phyloP scores from a whole-genome alignment of 2,113 vertebrate species.

The Heloderma charlesbogerti region DNA sequence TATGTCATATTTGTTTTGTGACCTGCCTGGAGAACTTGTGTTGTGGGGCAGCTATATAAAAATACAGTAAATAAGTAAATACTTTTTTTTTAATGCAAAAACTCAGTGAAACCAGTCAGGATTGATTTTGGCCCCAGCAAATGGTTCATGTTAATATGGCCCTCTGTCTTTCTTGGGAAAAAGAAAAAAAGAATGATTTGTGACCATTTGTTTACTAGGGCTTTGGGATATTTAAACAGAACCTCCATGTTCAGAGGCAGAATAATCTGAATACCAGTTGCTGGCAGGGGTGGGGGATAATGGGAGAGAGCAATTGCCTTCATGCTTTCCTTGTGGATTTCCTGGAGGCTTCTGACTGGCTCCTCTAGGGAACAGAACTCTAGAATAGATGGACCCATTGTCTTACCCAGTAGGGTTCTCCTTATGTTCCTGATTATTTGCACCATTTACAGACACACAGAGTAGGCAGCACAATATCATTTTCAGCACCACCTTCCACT shows the following conservation, averaged over 20 bases:
- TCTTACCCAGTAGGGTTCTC: too few species aligned
- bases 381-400: neutral
- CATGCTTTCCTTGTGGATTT: neutral
- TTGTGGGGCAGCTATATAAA: too few species aligned
- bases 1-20: neutral
- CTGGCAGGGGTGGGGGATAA: too few species aligned
- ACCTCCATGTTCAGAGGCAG: neutral
- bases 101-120: neutral
- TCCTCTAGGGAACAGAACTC: neutral
- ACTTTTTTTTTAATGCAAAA: neutral
- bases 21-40: neutral
- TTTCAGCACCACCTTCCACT: neutral
- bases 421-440: neutral
- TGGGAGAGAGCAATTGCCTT: neutral
- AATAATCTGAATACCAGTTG: neutral
- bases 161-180: neutral
- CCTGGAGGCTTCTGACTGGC: neutral
- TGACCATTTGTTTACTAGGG: neutral
- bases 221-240: neutral
- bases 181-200: too few species aligned
- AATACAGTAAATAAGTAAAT: neutral
- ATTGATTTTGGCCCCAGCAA: neutral
- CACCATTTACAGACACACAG: neutral
- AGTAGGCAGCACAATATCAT: neutral
- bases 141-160: neutral